Conservation (phyloP, 2,113 vertebrate species). For the Nyctereutes procyonoides region DNA sequence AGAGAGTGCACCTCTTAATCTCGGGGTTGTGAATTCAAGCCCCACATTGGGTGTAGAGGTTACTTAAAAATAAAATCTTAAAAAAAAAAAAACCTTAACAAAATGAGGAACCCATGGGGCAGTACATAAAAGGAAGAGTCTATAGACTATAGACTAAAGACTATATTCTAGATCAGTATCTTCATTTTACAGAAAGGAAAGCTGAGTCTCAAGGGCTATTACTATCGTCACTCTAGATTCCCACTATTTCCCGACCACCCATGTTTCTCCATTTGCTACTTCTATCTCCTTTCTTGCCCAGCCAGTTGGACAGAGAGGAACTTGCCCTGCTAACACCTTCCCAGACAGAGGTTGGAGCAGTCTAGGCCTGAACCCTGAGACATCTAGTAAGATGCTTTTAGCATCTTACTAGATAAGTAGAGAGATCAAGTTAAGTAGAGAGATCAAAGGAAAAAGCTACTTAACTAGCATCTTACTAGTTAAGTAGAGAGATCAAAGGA, state of each 20-base stretch:
- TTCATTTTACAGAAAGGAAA: constrained; percentile 27
- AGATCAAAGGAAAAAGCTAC: not conserved
- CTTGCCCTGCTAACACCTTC: not conserved
- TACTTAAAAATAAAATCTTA: not conserved
- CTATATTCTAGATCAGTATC: not conserved
- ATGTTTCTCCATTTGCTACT: not conserved
- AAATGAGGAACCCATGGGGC: not conserved
- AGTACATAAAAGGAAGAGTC: not conserved
- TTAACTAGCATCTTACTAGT: too few relatives aligned
- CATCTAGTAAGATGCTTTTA: not conserved
- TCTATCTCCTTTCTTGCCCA: constrained; percentile 5
- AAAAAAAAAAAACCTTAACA: constrained; percentile 19
- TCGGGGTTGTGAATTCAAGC: not conserved
- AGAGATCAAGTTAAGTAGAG: not conserved
- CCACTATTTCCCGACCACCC: not conserved
- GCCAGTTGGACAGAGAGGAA: not conserved
- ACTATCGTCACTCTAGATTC: not conserved
- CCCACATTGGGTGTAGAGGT: not conserved
- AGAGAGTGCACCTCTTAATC: not conserved
- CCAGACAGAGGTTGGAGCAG: not conserved
- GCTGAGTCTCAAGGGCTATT: not conserved
- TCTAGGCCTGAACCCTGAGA: not conserved
- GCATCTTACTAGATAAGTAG: too few relatives aligned
- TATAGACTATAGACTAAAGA: not conserved
- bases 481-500: not conserved